A percentile compares a stretch with the other conserved stretches of the same genome.
These are phyloP conservation scores for Schrankia costaestrigalis DNA, from an alignment of 2,888 invertebrate species.

Conservation along the genomic window DNA sequence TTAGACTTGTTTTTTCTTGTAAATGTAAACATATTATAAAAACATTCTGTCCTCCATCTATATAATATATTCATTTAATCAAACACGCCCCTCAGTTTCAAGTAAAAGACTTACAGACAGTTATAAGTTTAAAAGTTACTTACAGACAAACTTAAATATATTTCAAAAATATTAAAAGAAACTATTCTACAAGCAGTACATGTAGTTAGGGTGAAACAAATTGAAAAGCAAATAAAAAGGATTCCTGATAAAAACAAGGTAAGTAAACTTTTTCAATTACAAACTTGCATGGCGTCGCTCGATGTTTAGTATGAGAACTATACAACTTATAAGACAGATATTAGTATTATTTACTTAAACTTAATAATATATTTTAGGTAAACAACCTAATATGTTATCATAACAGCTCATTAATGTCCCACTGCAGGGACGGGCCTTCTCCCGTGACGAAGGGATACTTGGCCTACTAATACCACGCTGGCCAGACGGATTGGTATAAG, in stretches of 20 bases:
- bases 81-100: slow-evolving; percentile 4
- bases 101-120: slow-evolving; percentile 1
- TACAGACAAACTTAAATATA: slow-evolving; percentile 4
- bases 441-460: too few relatives aligned
- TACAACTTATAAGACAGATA: slow-evolving; percentile 30
- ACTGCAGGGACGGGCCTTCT: too few relatives aligned
- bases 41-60: too few relatives aligned
- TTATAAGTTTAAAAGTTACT: slow-evolving; percentile 1
- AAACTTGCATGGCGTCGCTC: slow-evolving; percentile 67
- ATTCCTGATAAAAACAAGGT: slow-evolving; percentile 45
- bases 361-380: too few relatives aligned
- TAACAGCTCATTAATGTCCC: too few relatives aligned
- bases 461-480: too few relatives aligned
- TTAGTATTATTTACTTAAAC: slow-evolving; percentile 15
- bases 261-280: slow-evolving; percentile 79
- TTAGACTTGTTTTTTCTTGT: too few relatives aligned
- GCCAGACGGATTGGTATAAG: too few relatives aligned
- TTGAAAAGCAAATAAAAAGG: slow-evolving; percentile 50
- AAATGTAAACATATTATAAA: too few relatives aligned
- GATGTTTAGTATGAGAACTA: slow-evolving; percentile 53
- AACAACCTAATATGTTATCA: too few relatives aligned
- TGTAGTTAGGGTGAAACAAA: slow-evolving; percentile 40
- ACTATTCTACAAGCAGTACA: slow-evolving; percentile 27
- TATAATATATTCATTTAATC: slow-evolving; percentile 29
- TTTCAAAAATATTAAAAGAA: slow-evolving; percentile 18